Conservation (phyloP, 2,113 vertebrate genomes). For the Clarias macrocephalus region DNA sequence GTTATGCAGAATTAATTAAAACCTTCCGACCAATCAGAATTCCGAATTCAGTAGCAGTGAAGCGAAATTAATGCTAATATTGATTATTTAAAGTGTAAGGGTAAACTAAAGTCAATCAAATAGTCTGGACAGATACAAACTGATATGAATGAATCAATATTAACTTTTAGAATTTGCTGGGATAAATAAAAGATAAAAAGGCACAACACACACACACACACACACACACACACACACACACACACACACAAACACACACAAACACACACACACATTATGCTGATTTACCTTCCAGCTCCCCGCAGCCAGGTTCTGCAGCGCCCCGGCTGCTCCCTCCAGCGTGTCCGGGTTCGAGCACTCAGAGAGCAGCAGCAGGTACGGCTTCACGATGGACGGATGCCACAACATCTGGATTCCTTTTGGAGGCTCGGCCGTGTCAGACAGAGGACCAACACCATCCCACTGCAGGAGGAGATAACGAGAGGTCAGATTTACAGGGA, state of each 20-base stretch:
- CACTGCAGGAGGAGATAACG: slow-evolving; percentile 75
- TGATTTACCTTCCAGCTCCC: slow-evolving; percentile 96
- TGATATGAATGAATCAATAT: not conserved
- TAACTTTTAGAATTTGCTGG: not conserved
- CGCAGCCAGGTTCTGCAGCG: slow-evolving; percentile 97
- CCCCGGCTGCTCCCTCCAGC: slow-evolving; percentile 94
- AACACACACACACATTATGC: not conserved
- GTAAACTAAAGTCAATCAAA: not conserved
- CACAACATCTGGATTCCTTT: slow-evolving; percentile 99
- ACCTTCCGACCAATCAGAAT: too few relatives aligned
- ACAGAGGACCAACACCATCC: slow-evolving; percentile 97
- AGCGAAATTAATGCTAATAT: too few relatives aligned
- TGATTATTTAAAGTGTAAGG: not conserved
- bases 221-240: not conserved
- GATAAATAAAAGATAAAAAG: not conserved
- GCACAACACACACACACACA: not conserved
- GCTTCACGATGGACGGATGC: slow-evolving; percentile 99
- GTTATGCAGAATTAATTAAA: too few relatives aligned
- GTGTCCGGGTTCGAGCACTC: slow-evolving; percentile 99
- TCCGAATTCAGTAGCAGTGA: too few relatives aligned
- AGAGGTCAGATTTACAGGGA: not conserved
- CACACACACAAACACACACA: not conserved
- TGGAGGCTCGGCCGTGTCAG: slow-evolving; percentile 91
- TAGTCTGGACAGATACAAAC: not conserved
- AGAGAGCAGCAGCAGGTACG: slow-evolving; percentile 99